Conservation (phyloP, 2,797 vertebrate species). For the Chelidonichthys spinosus region DNA sequence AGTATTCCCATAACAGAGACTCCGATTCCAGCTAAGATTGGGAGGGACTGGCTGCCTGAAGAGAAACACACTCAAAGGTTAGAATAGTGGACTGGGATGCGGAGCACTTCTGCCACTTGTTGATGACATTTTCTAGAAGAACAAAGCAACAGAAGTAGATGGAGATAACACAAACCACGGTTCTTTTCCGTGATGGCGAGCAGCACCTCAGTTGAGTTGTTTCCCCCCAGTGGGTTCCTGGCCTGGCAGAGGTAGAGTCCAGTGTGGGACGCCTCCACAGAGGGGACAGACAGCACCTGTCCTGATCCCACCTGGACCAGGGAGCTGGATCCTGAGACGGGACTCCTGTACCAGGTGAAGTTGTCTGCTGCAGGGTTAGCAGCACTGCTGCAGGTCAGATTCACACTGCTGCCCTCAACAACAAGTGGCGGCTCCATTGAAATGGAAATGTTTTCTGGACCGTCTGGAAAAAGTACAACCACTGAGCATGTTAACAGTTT, state of each 20-base stretch:
- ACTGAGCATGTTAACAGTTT: not conserved
- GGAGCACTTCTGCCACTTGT: too few relatives aligned
- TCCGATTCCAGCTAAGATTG: slow-evolving; percentile 47
- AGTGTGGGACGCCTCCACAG: slow-evolving; percentile 37
- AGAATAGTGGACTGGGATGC: not conserved
- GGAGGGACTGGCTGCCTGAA: slow-evolving; percentile 16
- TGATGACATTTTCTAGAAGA: not conserved
- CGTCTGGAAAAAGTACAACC: slow-evolving; percentile 47
- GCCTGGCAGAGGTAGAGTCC: slow-evolving; percentile 66
- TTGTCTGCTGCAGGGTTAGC: slow-evolving; percentile 64
- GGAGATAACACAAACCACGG: slow-evolving; percentile 37
- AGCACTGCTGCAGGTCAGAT: slow-evolving; percentile 63
- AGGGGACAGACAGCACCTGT: slow-evolving; percentile 46
- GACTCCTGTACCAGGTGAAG: slow-evolving; percentile 67
- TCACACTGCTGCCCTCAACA: slow-evolving; percentile 44
- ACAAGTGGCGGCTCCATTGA: slow-evolving; percentile 19
- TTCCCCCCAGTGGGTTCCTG: slow-evolving; percentile 47
- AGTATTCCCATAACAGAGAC: slow-evolving; percentile 15
- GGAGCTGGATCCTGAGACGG: slow-evolving; percentile 6
- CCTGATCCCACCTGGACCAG: slow-evolving; percentile 56
- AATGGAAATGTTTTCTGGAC: slow-evolving; percentile 58
- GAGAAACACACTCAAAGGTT: slow-evolving; percentile 10
- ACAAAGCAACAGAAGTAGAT: not conserved
- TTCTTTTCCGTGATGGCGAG: slow-evolving; percentile 13
- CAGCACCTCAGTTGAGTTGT: slow-evolving; percentile 54